Percentiles rank a stretch among this genome's conserved stretches.
Conservation (phyloP, 2,888 invertebrate species). For the Palloptera scutellata region DNA sequence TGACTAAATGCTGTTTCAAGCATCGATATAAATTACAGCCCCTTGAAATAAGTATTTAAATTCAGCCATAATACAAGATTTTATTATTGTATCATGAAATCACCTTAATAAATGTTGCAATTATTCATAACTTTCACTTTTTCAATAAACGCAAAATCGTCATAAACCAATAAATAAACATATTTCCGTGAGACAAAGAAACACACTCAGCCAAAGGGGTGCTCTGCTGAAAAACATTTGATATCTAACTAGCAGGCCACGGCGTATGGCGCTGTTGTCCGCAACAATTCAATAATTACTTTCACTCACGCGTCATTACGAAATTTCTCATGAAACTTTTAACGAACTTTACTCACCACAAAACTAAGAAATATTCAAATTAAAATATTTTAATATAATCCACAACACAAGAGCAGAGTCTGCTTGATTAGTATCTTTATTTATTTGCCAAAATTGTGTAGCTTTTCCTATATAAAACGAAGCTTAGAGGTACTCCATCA, state of each 20-base stretch:
- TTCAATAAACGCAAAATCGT: no score
- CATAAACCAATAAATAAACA: no score
- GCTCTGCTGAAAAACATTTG: background rate
- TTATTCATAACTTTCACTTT: no score
- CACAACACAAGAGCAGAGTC: conserved; percentile 47
- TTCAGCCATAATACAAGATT: no score
- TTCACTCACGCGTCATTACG: conserved; percentile 25
- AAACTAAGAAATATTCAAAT: conserved; percentile 53
- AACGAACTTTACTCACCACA: conserved; percentile 58
- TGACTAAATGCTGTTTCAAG: no score
- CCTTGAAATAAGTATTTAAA: no score
- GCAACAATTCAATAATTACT: background rate
- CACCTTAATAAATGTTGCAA: no score
- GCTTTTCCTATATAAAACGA: conserved; percentile 13
- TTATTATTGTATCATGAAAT: no score
- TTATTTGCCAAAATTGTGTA: conserved; percentile 19
- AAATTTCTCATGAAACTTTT: conserved; percentile 38
- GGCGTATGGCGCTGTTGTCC: background rate
- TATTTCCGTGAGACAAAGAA: background rate
- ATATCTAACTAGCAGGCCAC: background rate
- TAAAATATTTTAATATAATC: conserved; percentile 51
- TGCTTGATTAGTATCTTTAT: conserved; percentile 26
- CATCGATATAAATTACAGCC: no score
- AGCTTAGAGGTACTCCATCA: background rate
- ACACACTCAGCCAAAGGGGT: background rate